Base-by-base conservation (phyloP, 35 echinoderm and acorn worm species). In the Lytechinus variegatus region DNA sequence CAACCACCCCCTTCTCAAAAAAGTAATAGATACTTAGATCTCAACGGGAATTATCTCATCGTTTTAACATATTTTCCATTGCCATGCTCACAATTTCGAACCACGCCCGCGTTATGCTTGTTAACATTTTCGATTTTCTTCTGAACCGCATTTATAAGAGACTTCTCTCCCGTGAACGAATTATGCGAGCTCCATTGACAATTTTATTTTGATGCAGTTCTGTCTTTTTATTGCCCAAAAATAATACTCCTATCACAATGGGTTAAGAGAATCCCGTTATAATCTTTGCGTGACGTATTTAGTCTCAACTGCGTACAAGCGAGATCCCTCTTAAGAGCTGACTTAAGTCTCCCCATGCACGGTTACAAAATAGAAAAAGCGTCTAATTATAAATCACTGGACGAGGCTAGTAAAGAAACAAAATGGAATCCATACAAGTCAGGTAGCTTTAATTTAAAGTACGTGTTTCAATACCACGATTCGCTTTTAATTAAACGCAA, bases 401-500 rank as follows among this genome's bases (percentile, higher is more conserved):
- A 79, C 66, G n/a, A 8, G 21, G 66, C 66, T 24, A 79, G 66
- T 79, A 79, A 16, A 79, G 66, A 24, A 79, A 79, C 66, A 79
- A 79, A 79, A 79, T 79, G 66, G 66, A 16, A 79, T 7, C 66
- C 66, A 24, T 27, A 8, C 19, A 79, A 79, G 66, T 79, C 66
- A 79, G 88, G 88, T 90, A 52, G 88, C 14, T 52, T 27, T 90
- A 90, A 90, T 90, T 90, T 90, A 21, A 90, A 90, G 28, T 90
- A 14, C 88, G 88, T 90, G 88, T 54, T 90, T 90, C 88, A 54
- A 90, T 52, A 44, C 29, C 52, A 90, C 29, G 29, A 90, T 44
- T 90, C 88, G 88, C 66, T 90, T 90, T 90, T 90, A 90, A 90
- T 90, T 90, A 90, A 90, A 54, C 88, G 52, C 88, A 90, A 90